A percentile compares a stretch with the other conserved stretches of the same genome.
phyloP scores from a whole-genome alignment of 2,113 vertebrate genomes.

The Pygoscelis antarcticus region DNA sequence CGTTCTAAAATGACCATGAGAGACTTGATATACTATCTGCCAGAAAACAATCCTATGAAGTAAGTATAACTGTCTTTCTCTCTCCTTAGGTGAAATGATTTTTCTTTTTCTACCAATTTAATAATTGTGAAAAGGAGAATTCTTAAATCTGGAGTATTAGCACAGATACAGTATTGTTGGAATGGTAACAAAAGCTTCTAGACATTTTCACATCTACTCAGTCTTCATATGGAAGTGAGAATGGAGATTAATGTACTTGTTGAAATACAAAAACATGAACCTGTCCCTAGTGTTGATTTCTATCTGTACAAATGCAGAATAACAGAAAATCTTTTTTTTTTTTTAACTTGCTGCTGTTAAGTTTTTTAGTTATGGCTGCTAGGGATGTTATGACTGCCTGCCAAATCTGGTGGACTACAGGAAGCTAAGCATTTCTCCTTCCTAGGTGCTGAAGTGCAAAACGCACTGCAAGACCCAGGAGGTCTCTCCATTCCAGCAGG shows the following conservation, averaged over 20 bases:
- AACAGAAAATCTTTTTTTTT: not conserved
- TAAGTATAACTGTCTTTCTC: constrained; percentile 70
- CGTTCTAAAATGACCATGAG: constrained; percentile 98
- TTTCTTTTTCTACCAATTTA: not conserved
- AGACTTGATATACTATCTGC: constrained; percentile 94
- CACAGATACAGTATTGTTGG: not conserved
- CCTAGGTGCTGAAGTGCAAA: not conserved
- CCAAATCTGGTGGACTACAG: not conserved
- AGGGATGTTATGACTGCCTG: not conserved
- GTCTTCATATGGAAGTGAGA: not conserved
- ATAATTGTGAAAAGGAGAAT: not conserved
- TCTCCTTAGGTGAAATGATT: not conserved
- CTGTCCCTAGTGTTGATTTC: not conserved
- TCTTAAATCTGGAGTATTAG: not conserved
- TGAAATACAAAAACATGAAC: not conserved
- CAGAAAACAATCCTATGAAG: constrained; percentile 92
- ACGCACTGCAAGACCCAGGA: not conserved
- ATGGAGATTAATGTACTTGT: not conserved
- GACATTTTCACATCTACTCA: not conserved
- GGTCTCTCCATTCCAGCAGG: not conserved
- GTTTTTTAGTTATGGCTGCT: not conserved
- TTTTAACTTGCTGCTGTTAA: not conserved
- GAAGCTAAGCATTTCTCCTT: not conserved
- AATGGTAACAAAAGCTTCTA: not conserved
- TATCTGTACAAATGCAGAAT: not conserved